phyloP scores from a whole-genome alignment of 2,113 vertebrate species.

The Alosa alosa region DNA sequence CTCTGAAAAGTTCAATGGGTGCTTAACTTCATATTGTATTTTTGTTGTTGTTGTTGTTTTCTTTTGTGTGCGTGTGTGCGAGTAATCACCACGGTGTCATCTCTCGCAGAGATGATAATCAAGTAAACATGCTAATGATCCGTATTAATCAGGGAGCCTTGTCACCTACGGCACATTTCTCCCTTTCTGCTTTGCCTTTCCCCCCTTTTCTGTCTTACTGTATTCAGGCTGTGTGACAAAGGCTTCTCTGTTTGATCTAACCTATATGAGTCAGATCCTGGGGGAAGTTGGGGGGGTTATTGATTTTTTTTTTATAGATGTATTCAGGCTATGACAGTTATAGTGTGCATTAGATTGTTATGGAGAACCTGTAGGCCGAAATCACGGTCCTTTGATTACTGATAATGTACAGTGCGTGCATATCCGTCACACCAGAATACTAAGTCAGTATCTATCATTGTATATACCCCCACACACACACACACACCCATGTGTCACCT shows the following conservation, averaged over 20 bases:
- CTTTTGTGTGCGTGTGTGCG: conserved; percentile 33
- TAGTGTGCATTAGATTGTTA: not conserved
- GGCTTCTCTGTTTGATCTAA: conserved; percentile 52
- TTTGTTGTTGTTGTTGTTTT: conserved; percentile 7
- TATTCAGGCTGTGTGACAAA: conserved; percentile 57
- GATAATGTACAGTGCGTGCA: not conserved
- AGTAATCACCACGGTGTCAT: conserved; percentile 52
- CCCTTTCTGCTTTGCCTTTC: conserved; percentile 39
- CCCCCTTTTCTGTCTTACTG: conserved; percentile 39
- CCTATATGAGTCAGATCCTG: conserved; percentile 51
- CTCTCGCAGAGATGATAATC: conserved; percentile 53
- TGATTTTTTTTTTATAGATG: too few relatives aligned
- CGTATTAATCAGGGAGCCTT: conserved; percentile 56
- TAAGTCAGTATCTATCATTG: not conserved
- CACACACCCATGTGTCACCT: conserved; percentile 18
- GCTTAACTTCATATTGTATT: conserved; percentile 46
- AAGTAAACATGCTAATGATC: conserved; percentile 70
- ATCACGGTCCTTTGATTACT: not conserved
- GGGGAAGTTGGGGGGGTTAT: not conserved
- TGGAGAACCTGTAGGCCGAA: not conserved
- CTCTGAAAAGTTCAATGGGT: conserved; percentile 37
- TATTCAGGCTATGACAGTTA: not conserved
- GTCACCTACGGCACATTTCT: conserved; percentile 57
- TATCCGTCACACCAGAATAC: not conserved
- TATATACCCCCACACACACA: too few relatives aligned